Percentiles rank a stretch among this genome's conserved stretches.
Conservation (phyloP, 2,888 invertebrate genomes). For the Chalcosyrphus nemorum region DNA sequence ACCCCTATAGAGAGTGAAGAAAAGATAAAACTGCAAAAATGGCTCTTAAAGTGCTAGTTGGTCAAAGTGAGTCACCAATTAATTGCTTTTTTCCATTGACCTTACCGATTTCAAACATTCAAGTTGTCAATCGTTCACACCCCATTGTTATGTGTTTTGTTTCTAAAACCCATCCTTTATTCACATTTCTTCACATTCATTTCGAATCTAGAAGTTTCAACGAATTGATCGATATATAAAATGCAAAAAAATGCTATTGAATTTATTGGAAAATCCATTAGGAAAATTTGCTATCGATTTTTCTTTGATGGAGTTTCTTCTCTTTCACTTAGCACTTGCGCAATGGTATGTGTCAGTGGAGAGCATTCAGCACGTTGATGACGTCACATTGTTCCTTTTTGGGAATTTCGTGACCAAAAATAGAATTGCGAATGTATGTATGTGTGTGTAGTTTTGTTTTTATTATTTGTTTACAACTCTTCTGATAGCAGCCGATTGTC, state of each 20-base stretch:
- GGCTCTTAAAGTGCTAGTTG: slow-evolving; percentile 93
- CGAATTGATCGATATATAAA: not conserved
- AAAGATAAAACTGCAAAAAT: slow-evolving; percentile 82
- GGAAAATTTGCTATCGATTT: slow-evolving; percentile 68
- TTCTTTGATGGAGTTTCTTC: slow-evolving; percentile 5
- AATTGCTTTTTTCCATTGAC: no score
- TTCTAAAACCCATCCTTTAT: not conserved
- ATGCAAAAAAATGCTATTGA: not conserved
- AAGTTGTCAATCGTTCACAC: not conserved
- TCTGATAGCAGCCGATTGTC: not conserved
- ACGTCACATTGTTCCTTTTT: slow-evolving; percentile 35
- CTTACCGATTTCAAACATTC: no score
- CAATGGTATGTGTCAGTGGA: slow-evolving; percentile 6
- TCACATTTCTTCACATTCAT: no score
- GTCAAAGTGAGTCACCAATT: slow-evolving; percentile 88
- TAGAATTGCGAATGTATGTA: slow-evolving; percentile 23
- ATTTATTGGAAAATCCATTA: slow-evolving; percentile 26
- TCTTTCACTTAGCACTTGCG: slow-evolving; percentile 65
- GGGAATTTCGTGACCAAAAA: slow-evolving; percentile 9
- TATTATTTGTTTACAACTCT: slow-evolving; percentile 48
- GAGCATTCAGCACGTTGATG: slow-evolving; percentile 41
- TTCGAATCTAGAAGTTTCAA: not conserved
- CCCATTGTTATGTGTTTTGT: slow-evolving; percentile 1
- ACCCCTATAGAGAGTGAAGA: not conserved
- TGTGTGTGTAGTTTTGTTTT: slow-evolving; percentile 43